A percentile compares a stretch with the other conserved stretches of the same genome.
Conservation (phyloP, 2,888 invertebrate genomes). For the Lithosia quadra region DNA sequence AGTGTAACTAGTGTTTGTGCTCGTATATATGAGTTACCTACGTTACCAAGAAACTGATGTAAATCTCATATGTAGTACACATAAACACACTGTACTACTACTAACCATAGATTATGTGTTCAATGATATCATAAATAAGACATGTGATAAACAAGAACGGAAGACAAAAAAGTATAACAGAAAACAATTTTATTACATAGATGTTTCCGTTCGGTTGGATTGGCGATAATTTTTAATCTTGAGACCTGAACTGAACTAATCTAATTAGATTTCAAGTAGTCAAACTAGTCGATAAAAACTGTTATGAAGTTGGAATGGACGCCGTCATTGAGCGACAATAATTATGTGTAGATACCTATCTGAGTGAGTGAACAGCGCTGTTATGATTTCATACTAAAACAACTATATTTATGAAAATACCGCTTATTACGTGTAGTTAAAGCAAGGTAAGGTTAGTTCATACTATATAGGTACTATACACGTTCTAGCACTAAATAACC, state of each 20-base stretch:
- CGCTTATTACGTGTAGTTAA: slow-evolving; percentile 47
- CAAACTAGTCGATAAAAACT: slow-evolving; percentile 68
- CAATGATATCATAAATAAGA: slow-evolving; percentile 67
- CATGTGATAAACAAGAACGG: slow-evolving; percentile 69
- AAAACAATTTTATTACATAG: slow-evolving; percentile 74
- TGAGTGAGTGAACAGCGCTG: slow-evolving; percentile 55
- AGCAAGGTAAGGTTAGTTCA: neutral
- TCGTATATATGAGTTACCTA: neutral
- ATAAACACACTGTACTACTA: slow-evolving; percentile 19
- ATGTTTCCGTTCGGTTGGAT: slow-evolving; percentile 74
- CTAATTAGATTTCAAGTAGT: slow-evolving; percentile 73
- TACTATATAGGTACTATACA: too few relatives aligned
- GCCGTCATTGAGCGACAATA: slow-evolving; percentile 60
- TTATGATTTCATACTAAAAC: slow-evolving; percentile 55
- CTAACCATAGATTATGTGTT: slow-evolving; percentile 56
- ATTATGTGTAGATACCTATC: slow-evolving; percentile 65
- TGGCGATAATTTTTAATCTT: slow-evolving; percentile 72
- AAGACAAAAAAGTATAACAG: slow-evolving; percentile 70
- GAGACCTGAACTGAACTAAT: slow-evolving; percentile 66
- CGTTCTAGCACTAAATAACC: too few relatives aligned
- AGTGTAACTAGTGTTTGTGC: neutral
- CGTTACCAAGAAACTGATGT: neutral
- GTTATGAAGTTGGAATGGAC: slow-evolving; percentile 64
- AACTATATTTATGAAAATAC: slow-evolving; percentile 43
- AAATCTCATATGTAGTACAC: slow-evolving; percentile 3